phyloP scores from a whole-genome alignment of 1,140 invertebrate genomes.

The Limonius californicus region DNA sequence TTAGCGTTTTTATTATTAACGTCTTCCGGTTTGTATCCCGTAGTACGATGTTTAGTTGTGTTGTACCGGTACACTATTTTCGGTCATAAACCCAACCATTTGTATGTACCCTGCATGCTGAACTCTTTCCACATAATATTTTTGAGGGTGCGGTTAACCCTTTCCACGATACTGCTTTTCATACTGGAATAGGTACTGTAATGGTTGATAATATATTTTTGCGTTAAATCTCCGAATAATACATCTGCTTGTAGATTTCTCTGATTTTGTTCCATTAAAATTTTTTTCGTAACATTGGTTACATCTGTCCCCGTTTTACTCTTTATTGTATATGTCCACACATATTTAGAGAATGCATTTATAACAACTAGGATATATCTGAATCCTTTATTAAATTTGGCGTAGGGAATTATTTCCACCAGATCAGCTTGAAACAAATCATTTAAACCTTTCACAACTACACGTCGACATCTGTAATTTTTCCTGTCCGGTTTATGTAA shows the following conservation, averaged over 20 bases:
- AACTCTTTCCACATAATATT: constrained; percentile 44
- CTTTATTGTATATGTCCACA: constrained; percentile 38
- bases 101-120: constrained; percentile 37
- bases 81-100: constrained; percentile 36
- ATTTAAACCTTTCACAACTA: constrained; percentile 38
- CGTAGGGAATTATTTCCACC: constrained; percentile 29
- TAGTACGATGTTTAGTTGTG: constrained; percentile 40
- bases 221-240: constrained; percentile 14
- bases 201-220: constrained; percentile 20
- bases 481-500: constrained; percentile 43
- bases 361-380: constrained; percentile 40
- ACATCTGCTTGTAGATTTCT: constrained; percentile 20
- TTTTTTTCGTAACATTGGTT: constrained; percentile 28
- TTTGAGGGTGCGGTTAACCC: constrained; percentile 49
- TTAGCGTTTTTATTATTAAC: constrained; percentile 22
- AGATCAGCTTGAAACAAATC: constrained; percentile 36
- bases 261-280: constrained; percentile 18
- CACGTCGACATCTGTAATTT: constrained; percentile 41
- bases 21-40: constrained; percentile 36
- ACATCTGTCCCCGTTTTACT: constrained; percentile 34
- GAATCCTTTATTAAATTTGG: constrained; percentile 33
- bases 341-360: constrained; percentile 42
- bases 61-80: constrained; percentile 40
- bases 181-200: constrained; percentile 18
- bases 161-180: constrained; percentile 39